Percentiles rank a stretch among this genome's conserved stretches.
Conservation (phyloP, 2,797 vertebrate genomes). For the Cyclura pinguis region DNA sequence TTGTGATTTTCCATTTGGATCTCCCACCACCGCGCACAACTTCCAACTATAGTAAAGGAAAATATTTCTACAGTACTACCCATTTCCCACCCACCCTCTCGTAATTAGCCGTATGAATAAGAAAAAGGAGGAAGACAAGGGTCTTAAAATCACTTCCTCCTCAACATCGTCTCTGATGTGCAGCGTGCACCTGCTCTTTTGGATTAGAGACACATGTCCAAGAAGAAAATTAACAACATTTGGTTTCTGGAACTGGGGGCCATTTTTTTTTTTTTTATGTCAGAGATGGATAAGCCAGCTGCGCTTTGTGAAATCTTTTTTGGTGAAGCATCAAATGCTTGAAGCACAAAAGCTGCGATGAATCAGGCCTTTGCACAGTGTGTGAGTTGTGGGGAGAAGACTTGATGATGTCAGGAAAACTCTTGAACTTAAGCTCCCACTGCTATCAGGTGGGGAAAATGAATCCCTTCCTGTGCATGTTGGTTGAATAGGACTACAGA, state of each 20-base stretch:
- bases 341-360: constrained; percentile 15
- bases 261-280: not conserved
- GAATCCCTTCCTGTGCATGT: not conserved
- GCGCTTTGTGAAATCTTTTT: constrained; percentile 14
- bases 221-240: not conserved
- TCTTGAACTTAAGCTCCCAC: constrained; percentile 7
- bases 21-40: no score
- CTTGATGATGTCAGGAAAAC: constrained; percentile 26
- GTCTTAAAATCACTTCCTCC: not conserved
- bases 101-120: not conserved
- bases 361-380: not conserved
- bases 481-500: not conserved
- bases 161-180: not conserved
- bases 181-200: not conserved
- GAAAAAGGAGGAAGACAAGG: not conserved
- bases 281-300: constrained; percentile 1
- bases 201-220: not conserved
- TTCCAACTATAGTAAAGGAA: not conserved
- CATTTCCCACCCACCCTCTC: not conserved
- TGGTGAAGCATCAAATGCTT: constrained; percentile 5
- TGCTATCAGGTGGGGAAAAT: not conserved
- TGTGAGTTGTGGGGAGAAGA: not conserved
- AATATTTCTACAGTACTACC: not conserved
- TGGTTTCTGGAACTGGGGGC: not conserved
- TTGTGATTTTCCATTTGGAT: not conserved